Base-by-base conservation (phyloP, 2,797 vertebrate genomes). In the Erethizon dorsatum region DNA sequence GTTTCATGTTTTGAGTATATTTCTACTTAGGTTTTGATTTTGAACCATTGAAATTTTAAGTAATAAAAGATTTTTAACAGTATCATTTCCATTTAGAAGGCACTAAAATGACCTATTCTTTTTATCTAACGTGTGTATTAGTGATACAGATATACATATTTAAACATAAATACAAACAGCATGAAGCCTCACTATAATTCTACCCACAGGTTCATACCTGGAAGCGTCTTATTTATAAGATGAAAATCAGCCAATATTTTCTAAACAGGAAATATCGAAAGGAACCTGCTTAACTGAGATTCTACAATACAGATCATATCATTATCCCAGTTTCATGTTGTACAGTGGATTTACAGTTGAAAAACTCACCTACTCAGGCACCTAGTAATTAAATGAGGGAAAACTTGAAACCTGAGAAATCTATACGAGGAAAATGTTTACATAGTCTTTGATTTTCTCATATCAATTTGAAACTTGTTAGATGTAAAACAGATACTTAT, bases 401-500 rank as follows among this genome's bases (percentile, higher is more conserved):
- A 92, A 82, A 20, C 20, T 80, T 37, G n/a, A 95, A 96, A 94
- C 14, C 45, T 71, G 47, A 90, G 10, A 45, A 41, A 95, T 75
- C 79, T 69, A 71, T 73, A 61, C 9, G 73, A 75, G 37, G 91
- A 61, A 83, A 57, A 86, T 22, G 5, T 88, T 95, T 63, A 96
- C 37, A 59, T 84, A 20, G 87, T 31, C 50, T 94, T 92, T 94
- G 31, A 63, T 96, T 94, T 90, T 95, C 37, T 97, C 67, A 95
- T 33, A 85, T 45, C 54, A 28, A 83, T 90, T 84, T 88, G 17
- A 90, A 94, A 88, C 33, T 78, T 92, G 47, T 52, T 50, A 61
- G 37, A 84, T 88, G 18, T 65, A 93, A 90, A 8, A 65, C 31
- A 50, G 11, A 1, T 69, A 7, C n/a, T 83, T 57, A 56, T 26